Percentiles rank a stretch among this genome's conserved stretches.
These are phyloP conservation scores for Etheostoma spectabile DNA, from an alignment of 2,113 vertebrate species.

Conservation along the genomic window DNA sequence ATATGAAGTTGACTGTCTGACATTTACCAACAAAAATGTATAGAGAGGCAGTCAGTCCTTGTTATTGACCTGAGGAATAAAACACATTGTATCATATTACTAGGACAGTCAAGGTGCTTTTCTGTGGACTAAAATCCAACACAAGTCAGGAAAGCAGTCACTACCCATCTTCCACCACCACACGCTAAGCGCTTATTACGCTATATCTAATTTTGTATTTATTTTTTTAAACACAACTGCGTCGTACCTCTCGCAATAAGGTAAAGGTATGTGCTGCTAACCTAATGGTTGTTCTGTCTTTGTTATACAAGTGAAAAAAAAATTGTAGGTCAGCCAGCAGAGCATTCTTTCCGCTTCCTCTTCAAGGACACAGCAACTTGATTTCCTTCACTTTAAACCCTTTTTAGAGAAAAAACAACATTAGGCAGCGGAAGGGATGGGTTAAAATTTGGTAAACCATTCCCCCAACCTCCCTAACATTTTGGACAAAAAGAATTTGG, in stretches of 20 bases:
- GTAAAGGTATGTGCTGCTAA: background rate
- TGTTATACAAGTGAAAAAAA: background rate
- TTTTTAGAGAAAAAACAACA: too few relatives aligned
- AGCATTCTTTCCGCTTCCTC: background rate
- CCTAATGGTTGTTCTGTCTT: background rate
- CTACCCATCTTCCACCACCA: background rate
- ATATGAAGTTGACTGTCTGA: background rate
- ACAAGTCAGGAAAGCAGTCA: conserved; percentile 1
- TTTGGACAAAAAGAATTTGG: too few relatives aligned
- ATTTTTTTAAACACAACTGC: background rate
- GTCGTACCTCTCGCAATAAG: background rate
- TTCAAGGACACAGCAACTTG: background rate
- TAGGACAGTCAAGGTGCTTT: background rate
- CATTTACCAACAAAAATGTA: background rate
- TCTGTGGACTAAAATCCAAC: background rate
- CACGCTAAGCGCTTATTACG: background rate
- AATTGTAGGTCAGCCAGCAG: conserved; percentile 2
- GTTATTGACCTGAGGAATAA: background rate
- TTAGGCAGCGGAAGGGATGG: too few relatives aligned
- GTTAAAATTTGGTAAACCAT: too few relatives aligned
- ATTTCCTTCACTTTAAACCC: too few relatives aligned
- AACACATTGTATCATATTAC: background rate
- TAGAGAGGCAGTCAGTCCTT: background rate
- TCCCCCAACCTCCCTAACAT: too few relatives aligned
- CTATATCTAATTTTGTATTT: background rate